Base-by-base conservation (phyloP, 2,888 invertebrate species). In the Eremobia ochroleuca region DNA sequence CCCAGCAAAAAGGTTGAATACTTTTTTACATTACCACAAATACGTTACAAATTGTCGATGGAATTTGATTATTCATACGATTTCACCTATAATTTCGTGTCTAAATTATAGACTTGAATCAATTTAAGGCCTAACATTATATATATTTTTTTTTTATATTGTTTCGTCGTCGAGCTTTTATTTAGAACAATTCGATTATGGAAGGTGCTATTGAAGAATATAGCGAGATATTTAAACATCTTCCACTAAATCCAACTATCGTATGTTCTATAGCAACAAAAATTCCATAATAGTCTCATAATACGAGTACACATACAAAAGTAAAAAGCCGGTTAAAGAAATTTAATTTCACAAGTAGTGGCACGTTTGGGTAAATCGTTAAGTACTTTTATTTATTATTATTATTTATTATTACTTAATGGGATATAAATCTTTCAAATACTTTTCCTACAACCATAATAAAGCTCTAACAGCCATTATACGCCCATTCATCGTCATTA, bases 11-110 rank as follows among this genome's bases (percentile, higher is more conserved):
- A 82, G 81, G 76, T 85, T 87, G 82, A 86, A 90, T 88, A 87
- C 88, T 92, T 93, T 82, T 83, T 92, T 92, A 85, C 90, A 91
- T 92, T 90, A 92, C 90, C 90, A 92, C 92, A 92, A 55, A 92
- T 93, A 92, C 92, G 89, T 92, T 92, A 92, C 90, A 92, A 91
- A 92, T 93, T 91, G 91, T 92, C 90, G 88, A 83, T 85, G 83
- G 83, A 88, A 87, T 91, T 86, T 88, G 90, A 85, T 89, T 90
- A 91, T 93, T 92, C 91, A 90, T 92, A 90, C 87, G 91, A 93
- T 94, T 95, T 93, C 93, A 93, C 92, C 91, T 93, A 91, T 93
- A 93, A 93, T 94, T 93, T 93, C 80, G 87, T 87, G 79, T 87
- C 85, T 87, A 92, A 93, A 94, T 94, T 93, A 92, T 89, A 89